phyloP scores from a whole-genome alignment of 2,888 invertebrate species.

The Kuschelorhynchus macadamiae region DNA sequence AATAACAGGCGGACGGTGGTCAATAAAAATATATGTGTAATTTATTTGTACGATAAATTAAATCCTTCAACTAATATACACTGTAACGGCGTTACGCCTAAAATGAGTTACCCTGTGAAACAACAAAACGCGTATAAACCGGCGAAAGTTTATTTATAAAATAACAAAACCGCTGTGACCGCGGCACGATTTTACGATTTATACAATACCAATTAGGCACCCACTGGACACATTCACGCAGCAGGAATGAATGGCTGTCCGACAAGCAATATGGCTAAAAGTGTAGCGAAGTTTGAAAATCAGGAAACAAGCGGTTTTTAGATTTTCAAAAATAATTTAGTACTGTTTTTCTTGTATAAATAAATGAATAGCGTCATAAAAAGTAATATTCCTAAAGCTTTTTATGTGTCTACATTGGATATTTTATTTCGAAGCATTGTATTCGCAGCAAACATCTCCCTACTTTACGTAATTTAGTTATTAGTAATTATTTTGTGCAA shows the following conservation, averaged over 20 bases:
- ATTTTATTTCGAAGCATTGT: no score
- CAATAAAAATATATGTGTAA: constrained; percentile 46
- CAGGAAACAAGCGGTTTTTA: no score
- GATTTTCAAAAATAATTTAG: no score
- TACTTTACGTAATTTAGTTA: no score
- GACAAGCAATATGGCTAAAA: constrained; percentile 23
- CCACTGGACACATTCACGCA: constrained; percentile 58
- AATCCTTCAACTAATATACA: no score
- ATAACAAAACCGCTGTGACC: constrained; percentile 55
- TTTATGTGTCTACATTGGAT: no score
- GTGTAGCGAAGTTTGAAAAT: not conserved
- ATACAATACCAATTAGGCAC: constrained; percentile 62
- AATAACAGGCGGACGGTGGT: constrained; percentile 47
- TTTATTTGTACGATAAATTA: no score
- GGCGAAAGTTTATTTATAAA: constrained; percentile 59
- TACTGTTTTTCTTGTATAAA: no score
- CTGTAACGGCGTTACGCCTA: constrained; percentile 32
- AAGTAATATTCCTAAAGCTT: no score
- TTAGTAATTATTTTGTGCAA: no score
- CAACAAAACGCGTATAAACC: constrained; percentile 39
- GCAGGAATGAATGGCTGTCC: constrained; percentile 29
- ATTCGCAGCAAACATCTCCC: no score
- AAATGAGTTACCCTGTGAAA: constrained; percentile 34
- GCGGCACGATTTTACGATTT: constrained; percentile 58
- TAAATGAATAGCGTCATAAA: no score